A percentile compares a stretch with the other conserved stretches of the same genome.
Evolutionary conservation across 2,113 vertebrate species (phyloP).

Genomic region (Raphicerus campestris): DNA sequence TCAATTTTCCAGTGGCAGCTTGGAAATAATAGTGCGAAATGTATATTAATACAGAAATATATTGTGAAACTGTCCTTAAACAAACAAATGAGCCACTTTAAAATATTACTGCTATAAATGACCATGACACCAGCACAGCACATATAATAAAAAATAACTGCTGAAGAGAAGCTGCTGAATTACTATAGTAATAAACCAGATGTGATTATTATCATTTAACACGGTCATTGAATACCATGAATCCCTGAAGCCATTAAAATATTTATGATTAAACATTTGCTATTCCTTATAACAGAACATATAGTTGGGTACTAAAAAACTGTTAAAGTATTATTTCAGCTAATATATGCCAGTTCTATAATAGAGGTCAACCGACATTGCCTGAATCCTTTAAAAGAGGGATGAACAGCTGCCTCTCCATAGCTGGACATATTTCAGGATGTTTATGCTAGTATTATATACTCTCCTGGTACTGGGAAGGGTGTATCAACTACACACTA

Average conservation of each 20-base stretch:
- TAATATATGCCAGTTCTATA: conserved; percentile 72
- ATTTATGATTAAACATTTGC: conserved; percentile 92
- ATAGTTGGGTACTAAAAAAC: conserved; percentile 79
- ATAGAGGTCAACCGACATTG: conserved; percentile 74
- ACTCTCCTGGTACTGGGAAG: not conserved
- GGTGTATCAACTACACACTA: not conserved
- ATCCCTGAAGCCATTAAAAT: conserved; percentile 90
- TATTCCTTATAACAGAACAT: conserved; percentile 85
- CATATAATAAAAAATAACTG: conserved; percentile 89
- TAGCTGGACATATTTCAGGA: conserved; percentile 17
- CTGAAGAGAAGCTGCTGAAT: conserved; percentile 88
- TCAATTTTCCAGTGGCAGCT: conserved; percentile 83
- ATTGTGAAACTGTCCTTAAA: conserved; percentile 88
- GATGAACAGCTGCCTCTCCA: conserved; percentile 48
- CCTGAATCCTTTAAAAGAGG: conserved; percentile 61
- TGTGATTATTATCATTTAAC: conserved; percentile 91
- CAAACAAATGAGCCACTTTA: conserved; percentile 90
- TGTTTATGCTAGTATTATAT: conserved; percentile 4
- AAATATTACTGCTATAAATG: conserved; percentile 89
- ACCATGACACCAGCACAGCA: conserved; percentile 86
- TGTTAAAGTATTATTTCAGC: conserved; percentile 81
- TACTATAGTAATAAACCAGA: conserved; percentile 90
- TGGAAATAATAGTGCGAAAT: conserved; percentile 83
- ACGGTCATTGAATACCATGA: conserved; percentile 89
- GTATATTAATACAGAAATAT: conserved; percentile 85